These are phyloP conservation scores for Bombus confusus DNA, from an alignment of 1,140 invertebrate genomes.

Conservation along the genomic window DNA sequence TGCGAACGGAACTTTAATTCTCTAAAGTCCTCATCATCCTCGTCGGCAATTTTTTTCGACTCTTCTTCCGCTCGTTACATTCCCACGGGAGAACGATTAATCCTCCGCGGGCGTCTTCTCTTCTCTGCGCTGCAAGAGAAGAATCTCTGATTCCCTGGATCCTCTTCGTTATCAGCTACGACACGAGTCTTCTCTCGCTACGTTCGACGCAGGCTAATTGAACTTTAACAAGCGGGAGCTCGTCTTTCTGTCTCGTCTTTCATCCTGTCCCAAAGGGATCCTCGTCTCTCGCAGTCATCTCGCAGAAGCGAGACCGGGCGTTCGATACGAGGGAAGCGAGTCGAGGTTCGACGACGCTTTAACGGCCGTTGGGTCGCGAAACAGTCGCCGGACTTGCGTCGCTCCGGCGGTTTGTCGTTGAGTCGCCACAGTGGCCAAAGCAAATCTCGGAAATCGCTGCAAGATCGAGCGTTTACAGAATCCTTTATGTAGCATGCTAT, in stretches of 20 bases:
- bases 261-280: neutral
- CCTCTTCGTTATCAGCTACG: constrained; percentile 44
- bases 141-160: neutral
- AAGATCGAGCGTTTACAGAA: too few relatives aligned
- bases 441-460: neutral
- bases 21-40: constrained; percentile 61
- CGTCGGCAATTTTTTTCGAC: constrained; percentile 61
- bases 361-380: neutral
- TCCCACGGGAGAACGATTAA: neutral
- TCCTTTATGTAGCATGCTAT: too few relatives aligned
- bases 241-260: constrained; percentile 13
- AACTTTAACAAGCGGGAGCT: constrained; percentile 43
- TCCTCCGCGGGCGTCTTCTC: neutral
- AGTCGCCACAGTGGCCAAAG: neutral
- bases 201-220: constrained; percentile 50
- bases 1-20: constrained; percentile 49
- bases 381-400: neutral
- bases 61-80: constrained; percentile 40
- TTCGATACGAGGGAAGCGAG: neutral
- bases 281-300: neutral
- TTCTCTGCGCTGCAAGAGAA: neutral
- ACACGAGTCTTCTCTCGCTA: neutral
- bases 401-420: neutral
- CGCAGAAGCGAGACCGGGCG: too few relatives aligned
- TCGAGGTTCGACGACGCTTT: neutral